phyloP scores from a whole-genome alignment of 2,888 invertebrate genomes.

The Acanthopleura granulata region DNA sequence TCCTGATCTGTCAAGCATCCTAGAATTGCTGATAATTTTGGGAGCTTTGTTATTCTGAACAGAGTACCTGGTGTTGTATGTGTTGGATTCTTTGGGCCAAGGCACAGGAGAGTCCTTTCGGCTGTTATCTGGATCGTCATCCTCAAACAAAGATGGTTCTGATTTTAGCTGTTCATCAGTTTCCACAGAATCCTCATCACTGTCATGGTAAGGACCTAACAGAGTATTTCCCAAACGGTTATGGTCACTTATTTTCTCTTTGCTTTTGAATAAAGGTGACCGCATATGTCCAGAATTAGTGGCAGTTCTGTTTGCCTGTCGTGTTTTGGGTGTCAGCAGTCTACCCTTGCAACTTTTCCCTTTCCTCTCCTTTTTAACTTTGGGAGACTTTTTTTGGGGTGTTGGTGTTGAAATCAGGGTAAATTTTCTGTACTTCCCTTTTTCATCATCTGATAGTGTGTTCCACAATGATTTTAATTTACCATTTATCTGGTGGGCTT shows the following conservation, averaged over 20 bases:
- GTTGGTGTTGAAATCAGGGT: constrained; percentile 3
- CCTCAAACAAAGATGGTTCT: neutral
- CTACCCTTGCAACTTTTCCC: neutral
- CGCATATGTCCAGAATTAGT: neutral
- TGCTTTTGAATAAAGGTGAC: too few species aligned
- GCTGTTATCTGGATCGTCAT: neutral
- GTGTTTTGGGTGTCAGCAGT: neutral
- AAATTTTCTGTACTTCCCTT: constrained; percentile 11
- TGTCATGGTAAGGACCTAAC: constrained; percentile 5
- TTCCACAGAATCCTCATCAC: neutral
- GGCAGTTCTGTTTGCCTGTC: neutral
- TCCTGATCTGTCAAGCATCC: neutral
- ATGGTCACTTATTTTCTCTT: neutral
- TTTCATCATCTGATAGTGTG: neutral
- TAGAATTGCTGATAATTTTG: neutral
- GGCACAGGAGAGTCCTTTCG: neutral
- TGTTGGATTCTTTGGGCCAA: neutral
- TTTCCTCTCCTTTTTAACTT: neutral
- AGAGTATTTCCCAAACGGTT: neutral
- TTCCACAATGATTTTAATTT: neutral
- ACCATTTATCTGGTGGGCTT: constrained; percentile 1
- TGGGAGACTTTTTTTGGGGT: neutral
- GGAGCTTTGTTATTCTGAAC: neutral
- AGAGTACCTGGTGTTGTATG: neutral
- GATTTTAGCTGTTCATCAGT: neutral